Evolutionary conservation across 2,113 vertebrate genomes (phyloP).

Genomic region (Chamaea fasciata): DNA sequence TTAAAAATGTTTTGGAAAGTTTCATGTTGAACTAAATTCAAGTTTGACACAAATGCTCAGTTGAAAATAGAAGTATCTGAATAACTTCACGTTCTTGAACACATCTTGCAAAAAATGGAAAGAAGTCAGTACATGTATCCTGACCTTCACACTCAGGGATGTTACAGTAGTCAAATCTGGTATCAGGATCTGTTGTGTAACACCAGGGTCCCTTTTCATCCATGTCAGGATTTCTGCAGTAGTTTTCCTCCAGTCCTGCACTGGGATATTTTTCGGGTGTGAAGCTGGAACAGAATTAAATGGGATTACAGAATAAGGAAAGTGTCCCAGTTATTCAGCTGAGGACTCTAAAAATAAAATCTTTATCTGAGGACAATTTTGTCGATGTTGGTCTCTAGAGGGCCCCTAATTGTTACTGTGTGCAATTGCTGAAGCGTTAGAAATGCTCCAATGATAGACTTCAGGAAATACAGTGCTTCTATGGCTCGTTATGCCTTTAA

Average conservation of each 20-base stretch:
- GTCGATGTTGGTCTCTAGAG: not conserved
- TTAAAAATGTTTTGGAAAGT: not conserved
- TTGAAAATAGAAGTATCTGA: not conserved
- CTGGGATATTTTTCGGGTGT: constrained; percentile 32
- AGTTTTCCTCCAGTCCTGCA: constrained; percentile 81
- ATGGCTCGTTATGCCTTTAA: not conserved
- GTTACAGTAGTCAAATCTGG: constrained; percentile 87
- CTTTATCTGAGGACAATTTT: not conserved
- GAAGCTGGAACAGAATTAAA: constrained; percentile 43
- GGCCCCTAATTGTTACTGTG: not conserved
- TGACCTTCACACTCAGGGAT: constrained; percentile 82
- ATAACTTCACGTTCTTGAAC: not conserved
- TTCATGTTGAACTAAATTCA: not conserved
- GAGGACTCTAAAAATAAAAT: not conserved
- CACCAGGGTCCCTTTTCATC: constrained; percentile 88
- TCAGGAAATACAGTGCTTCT: not conserved
- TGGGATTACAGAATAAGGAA: not conserved
- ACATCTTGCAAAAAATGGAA: not conserved
- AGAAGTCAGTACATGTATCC: not conserved
- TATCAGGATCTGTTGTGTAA: constrained; percentile 80
- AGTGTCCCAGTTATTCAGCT: not conserved
- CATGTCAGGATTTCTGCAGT: constrained; percentile 89
- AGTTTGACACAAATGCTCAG: not conserved
- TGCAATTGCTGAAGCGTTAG: not conserved
- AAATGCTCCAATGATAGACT: not conserved